These are phyloP conservation scores for Eurytoma adleriae DNA, from an alignment of 2,888 invertebrate genomes.

Conservation along the genomic window DNA sequence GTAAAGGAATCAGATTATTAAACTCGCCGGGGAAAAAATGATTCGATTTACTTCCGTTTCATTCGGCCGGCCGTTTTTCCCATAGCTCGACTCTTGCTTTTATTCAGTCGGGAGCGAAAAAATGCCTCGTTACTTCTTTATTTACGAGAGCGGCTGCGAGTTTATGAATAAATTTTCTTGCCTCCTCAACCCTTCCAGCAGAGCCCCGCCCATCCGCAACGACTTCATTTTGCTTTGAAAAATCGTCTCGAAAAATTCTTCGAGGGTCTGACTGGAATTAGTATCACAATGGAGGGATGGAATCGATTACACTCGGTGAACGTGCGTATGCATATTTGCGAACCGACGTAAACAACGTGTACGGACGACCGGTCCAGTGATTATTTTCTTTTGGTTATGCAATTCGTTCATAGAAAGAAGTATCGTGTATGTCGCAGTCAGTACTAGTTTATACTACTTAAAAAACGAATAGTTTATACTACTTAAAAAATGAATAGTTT, in stretches of 20 bases:
- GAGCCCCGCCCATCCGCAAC: background rate
- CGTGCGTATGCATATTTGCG: background rate
- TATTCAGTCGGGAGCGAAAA: slow-evolving; percentile 7
- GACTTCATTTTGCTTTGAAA: slow-evolving; percentile 38
- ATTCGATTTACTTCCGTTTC: no score
- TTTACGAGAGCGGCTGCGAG: background rate
- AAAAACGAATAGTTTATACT: no score
- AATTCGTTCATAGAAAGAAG: no score
- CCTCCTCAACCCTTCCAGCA: background rate
- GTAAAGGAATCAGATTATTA: no score
- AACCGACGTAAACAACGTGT: background rate
- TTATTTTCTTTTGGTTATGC: background rate
- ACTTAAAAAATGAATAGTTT: no score
- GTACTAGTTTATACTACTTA: no score
- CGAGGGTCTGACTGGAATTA: slow-evolving; percentile 23
- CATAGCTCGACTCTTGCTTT: background rate
- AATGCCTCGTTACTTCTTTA: slow-evolving; percentile 13
- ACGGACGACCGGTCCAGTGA: slow-evolving; percentile 23
- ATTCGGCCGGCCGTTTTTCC: slow-evolving; percentile 8
- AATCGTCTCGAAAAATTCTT: slow-evolving; percentile 20
- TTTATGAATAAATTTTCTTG: slow-evolving; percentile 40
- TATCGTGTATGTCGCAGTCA: no score
- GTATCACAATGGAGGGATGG: slow-evolving; percentile 43
- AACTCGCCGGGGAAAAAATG: no score
- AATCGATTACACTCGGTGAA: slow-evolving; percentile 34